These are phyloP conservation scores for Dinocampus coccinellae DNA, from an alignment of 2,888 invertebrate species.

Conservation along the genomic window DNA sequence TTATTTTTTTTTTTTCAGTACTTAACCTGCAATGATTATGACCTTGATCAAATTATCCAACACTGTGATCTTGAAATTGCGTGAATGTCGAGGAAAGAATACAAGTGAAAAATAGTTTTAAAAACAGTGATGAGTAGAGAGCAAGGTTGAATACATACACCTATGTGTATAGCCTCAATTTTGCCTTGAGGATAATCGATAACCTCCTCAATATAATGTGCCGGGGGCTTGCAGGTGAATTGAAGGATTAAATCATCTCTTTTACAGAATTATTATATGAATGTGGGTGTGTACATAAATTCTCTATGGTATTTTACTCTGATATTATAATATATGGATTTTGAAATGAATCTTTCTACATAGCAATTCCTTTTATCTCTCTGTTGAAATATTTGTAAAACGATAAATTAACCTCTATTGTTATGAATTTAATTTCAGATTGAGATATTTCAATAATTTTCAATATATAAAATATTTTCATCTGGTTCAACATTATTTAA, in stretches of 20 bases:
- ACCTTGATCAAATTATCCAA: constrained; percentile 4
- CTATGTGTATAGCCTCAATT: background rate
- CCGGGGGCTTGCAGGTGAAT: background rate
- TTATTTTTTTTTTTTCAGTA: background rate
- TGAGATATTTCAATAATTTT: background rate
- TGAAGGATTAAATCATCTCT: background rate
- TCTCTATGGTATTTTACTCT: too few relatives aligned
- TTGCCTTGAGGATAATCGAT: background rate
- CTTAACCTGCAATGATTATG: constrained; percentile 8
- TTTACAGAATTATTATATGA: background rate
- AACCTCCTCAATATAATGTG: background rate
- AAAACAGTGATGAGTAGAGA: background rate
- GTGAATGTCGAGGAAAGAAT: background rate
- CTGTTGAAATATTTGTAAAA: background rate
- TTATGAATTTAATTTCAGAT: background rate
- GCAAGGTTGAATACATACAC: background rate
- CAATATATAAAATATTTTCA: too few relatives aligned
- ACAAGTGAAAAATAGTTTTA: background rate
- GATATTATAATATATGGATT: too few relatives aligned
- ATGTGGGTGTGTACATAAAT: too few relatives aligned
- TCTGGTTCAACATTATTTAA: too few relatives aligned
- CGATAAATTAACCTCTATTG: background rate
- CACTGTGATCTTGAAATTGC: background rate
- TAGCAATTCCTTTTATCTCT: too few relatives aligned
- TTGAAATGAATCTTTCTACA: too few relatives aligned